Conservation (phyloP, 2,797 vertebrate species). For the Oreortyx pictus region DNA sequence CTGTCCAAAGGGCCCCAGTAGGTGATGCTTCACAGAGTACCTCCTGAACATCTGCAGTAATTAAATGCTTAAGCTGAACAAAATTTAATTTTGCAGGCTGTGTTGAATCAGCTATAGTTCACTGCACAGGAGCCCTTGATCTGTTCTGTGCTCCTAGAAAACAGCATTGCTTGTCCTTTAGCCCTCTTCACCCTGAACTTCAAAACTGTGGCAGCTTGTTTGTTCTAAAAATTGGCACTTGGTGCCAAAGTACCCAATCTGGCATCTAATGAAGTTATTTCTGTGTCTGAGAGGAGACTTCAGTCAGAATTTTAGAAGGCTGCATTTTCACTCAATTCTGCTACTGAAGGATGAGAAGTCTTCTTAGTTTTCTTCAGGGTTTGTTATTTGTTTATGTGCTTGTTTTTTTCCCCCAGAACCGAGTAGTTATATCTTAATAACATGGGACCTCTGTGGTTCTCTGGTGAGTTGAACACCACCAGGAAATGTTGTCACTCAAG, state of each 20-base stretch:
- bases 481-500: not conserved
- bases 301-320: not conserved
- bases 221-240: not conserved
- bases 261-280: not conserved
- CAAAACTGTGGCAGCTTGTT: not conserved
- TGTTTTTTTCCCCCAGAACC: not conserved
- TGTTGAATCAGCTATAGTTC: constrained; percentile 47
- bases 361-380: not conserved
- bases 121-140: constrained; percentile 31
- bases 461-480: not conserved
- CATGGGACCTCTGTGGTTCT: not conserved
- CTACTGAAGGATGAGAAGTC: not conserved
- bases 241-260: not conserved
- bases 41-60: constrained; percentile 69
- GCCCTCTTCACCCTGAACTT: not conserved
- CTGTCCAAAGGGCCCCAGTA: constrained; percentile 65
- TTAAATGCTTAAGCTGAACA: constrained; percentile 59
- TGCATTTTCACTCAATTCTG: not conserved
- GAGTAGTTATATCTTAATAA: not conserved
- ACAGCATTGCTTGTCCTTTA: not conserved
- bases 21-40: constrained; percentile 51
- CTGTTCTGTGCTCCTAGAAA: not conserved
- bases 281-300: not conserved
- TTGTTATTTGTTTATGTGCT: not conserved
- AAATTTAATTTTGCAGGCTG: constrained; percentile 53